phyloP scores from a whole-genome alignment of 2,888 invertebrate genomes.

The Lepidocyrtinus sp. region DNA sequence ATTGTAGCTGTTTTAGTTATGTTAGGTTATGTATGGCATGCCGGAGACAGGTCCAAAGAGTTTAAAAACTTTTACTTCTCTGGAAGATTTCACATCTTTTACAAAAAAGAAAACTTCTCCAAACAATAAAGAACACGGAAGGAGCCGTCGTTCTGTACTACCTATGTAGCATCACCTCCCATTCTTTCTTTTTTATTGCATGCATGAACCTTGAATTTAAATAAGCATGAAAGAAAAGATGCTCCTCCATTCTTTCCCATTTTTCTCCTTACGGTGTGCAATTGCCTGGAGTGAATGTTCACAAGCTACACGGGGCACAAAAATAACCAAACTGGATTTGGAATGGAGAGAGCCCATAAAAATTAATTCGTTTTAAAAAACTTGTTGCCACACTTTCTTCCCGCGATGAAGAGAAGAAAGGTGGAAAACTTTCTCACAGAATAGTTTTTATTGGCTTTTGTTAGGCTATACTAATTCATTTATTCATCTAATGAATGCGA shows the following conservation, averaged over 20 bases:
- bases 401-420: background rate
- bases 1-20: no score
- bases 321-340: background rate
- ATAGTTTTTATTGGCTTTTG: constrained; percentile 7
- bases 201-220: constrained; percentile 10
- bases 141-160: no score
- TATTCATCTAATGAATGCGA: background rate
- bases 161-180: no score
- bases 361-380: constrained; percentile 38
- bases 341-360: constrained; percentile 12
- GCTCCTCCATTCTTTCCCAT: background rate
- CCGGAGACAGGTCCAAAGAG: no score
- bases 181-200: background rate
- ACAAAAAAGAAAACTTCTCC: no score
- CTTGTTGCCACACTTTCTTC: constrained; percentile 40
- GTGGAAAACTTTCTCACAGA: background rate
- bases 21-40: no score
- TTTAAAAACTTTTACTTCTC: no score
- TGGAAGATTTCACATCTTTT: no score
- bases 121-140: no score
- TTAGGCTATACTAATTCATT: background rate
- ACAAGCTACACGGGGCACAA: no score
- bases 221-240: background rate
- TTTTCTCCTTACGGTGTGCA: no score
- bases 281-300: no score